Evolutionary conservation across 2,888 invertebrate genomes (phyloP).

Genomic region (Rhogogaster chlorosoma): DNA sequence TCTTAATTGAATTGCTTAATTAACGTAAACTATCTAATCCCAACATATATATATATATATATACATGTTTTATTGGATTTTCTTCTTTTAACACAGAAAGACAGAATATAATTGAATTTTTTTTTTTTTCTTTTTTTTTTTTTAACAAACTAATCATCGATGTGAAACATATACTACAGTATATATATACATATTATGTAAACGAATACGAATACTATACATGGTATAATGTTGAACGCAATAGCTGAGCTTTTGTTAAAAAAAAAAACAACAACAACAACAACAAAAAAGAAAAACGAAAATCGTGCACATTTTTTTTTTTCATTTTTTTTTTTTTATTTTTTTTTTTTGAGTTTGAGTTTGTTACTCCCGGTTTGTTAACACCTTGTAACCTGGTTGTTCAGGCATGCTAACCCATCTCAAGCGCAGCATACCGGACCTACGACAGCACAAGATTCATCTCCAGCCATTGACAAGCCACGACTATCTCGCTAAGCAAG

Average conservation of each 20-base stretch:
- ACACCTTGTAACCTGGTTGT: constrained; percentile 74
- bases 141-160: not conserved
- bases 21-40: not conserved
- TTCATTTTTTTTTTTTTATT: no score
- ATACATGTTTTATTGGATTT: not conserved
- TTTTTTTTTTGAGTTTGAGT: constrained; percentile 57
- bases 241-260: not conserved
- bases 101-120: no score
- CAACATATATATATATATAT: not conserved
- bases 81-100: not conserved
- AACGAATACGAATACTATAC: not conserved
- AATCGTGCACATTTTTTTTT: not conserved
- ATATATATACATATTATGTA: not conserved
- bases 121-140: no score
- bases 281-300: no score
- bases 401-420: constrained; percentile 94
- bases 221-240: not conserved
- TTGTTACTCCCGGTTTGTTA: constrained; percentile 69
- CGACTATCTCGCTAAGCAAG: constrained; percentile 78
- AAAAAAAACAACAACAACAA: not conserved
- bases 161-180: not conserved
- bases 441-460: constrained; percentile 87
- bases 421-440: constrained; percentile 93
- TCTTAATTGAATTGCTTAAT: not conserved
- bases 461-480: constrained; percentile 89